Percentiles rank a stretch among this genome's conserved stretches.
Conservation (phyloP, 2,888 invertebrate species). For the Silvanus unidentatus region DNA sequence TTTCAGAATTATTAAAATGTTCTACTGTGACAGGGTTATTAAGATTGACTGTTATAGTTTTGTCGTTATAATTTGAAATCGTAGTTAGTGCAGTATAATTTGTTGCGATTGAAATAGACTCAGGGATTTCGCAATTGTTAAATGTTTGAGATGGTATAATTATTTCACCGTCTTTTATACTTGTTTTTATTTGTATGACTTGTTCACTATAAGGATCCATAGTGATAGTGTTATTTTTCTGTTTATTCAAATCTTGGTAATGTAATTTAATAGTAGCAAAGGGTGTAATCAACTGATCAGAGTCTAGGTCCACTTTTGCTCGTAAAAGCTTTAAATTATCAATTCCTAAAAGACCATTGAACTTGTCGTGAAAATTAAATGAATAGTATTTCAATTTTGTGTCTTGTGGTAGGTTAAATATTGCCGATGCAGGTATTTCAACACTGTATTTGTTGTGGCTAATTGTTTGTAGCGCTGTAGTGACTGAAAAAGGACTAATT, state of each 20-base stretch:
- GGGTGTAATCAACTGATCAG: conserved; percentile 7
- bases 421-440: not conserved
- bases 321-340: conserved; percentile 1
- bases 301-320: not conserved
- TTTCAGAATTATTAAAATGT: conserved; percentile 1
- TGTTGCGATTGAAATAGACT: conserved; percentile 10
- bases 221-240: conserved; percentile 11
- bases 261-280: conserved; percentile 11
- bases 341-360: not conserved
- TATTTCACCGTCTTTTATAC: conserved; percentile 13
- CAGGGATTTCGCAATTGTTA: conserved; percentile 15
- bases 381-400: conserved; percentile 10
- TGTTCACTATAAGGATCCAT: conserved; percentile 10
- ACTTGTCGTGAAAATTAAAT: conserved; percentile 11
- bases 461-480: conserved; percentile 5
- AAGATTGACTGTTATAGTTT: conserved; percentile 6
- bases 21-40: conserved; percentile 14
- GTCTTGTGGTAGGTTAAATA: not conserved
- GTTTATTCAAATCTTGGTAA: conserved; percentile 6
- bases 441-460: conserved; percentile 1
- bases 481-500: conserved; percentile 12
- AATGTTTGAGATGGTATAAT: conserved; percentile 15
- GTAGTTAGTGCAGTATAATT: conserved; percentile 12
- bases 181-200: conserved; percentile 13
- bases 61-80: conserved; percentile 11